Evolutionary conservation across 2,113 vertebrate species (phyloP).

Genomic region (Laticauda colubrina): DNA sequence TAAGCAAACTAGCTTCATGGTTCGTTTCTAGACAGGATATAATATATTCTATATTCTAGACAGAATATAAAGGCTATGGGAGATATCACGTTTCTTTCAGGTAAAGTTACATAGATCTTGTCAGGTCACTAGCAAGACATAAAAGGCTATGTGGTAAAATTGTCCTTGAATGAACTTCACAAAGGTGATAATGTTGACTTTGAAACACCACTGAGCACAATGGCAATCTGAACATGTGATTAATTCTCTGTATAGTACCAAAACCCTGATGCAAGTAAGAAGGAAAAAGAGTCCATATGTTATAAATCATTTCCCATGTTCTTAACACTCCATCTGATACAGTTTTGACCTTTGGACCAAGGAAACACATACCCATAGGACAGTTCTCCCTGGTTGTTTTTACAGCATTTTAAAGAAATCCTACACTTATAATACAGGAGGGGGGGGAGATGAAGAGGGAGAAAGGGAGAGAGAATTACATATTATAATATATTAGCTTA

Average conservation of each 20-base stretch:
- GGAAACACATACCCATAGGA: background rate
- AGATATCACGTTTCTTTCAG: background rate
- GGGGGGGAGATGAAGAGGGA: background rate
- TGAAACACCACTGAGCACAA: background rate
- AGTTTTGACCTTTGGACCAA: background rate
- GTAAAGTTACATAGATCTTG: background rate
- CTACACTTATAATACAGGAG: background rate
- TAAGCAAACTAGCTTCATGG: background rate
- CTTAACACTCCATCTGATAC: background rate
- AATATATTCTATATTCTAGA: no score
- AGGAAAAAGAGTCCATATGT: background rate
- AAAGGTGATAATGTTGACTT: background rate
- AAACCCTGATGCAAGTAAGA: background rate
- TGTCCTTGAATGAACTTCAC: background rate
- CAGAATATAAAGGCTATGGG: background rate
- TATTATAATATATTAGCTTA: background rate
- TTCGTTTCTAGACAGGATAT: background rate
- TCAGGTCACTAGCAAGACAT: background rate
- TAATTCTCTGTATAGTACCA: background rate
- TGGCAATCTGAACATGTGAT: background rate
- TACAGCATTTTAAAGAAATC: background rate
- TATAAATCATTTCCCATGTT: background rate
- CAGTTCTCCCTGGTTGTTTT: background rate
- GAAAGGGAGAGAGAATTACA: background rate
- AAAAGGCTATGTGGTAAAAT: background rate